Evolutionary conservation across 1,140 invertebrate genomes (phyloP).

Genomic region (Drosophila arizonae): DNA sequence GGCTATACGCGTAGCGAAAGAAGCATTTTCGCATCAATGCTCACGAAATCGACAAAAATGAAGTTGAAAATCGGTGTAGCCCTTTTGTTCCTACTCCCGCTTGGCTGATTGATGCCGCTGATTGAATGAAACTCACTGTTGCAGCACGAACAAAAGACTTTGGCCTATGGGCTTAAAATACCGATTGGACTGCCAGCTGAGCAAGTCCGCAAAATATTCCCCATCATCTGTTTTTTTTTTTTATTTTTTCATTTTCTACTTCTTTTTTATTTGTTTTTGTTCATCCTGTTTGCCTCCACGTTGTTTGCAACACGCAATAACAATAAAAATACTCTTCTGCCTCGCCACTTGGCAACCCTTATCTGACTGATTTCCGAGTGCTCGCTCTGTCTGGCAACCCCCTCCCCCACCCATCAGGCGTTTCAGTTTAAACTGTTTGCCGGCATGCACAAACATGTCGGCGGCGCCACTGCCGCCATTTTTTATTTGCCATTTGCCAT

Average conservation of each 20-base stretch:
- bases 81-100: constrained; percentile 22
- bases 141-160: constrained; percentile 22
- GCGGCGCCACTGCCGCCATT: constrained; percentile 46
- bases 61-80: constrained; percentile 63
- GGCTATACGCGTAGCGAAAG: constrained; percentile 11
- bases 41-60: constrained; percentile 76
- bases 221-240: too few species aligned
- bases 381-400: constrained; percentile 2
- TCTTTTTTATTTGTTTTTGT: neutral
- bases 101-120: constrained; percentile 47
- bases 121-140: constrained; percentile 49
- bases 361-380: constrained; percentile 31
- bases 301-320: constrained; percentile 26
- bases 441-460: constrained; percentile 62
- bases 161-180: neutral
- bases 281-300: neutral
- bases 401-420: neutral
- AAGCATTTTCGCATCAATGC: constrained; percentile 67
- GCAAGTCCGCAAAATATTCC: constrained; percentile 16
- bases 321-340: constrained; percentile 17
- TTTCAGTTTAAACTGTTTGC: constrained; percentile 57
- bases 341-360: constrained; percentile 1
- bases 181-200: constrained; percentile 11
- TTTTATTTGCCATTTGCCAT: constrained; percentile 47
- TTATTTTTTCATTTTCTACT: too few species aligned